Evolutionary conservation across 2,797 vertebrate genomes (phyloP).

Genomic region (Sphenopsis melanotis): DNA sequence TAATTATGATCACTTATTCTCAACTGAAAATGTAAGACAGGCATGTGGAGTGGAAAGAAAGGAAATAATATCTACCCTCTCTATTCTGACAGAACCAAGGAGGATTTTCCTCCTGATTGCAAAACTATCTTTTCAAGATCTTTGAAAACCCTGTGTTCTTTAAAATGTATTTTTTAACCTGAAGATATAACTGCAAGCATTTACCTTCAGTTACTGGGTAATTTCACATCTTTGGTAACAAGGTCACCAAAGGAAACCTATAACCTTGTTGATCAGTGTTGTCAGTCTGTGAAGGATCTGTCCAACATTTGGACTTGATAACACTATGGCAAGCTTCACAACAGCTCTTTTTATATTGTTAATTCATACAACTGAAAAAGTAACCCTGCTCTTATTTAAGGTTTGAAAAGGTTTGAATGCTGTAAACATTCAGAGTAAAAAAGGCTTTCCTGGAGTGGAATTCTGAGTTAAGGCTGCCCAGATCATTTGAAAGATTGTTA

Average conservation of each 20-base stretch:
- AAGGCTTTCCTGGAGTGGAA: neutral
- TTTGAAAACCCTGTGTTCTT: neutral
- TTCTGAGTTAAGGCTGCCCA: neutral
- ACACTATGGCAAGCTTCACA: neutral
- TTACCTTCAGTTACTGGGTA: neutral
- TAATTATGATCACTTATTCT: neutral
- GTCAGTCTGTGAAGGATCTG: neutral
- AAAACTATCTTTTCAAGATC: neutral
- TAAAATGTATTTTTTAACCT: neutral
- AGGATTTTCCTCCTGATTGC: neutral
- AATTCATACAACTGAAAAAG: neutral
- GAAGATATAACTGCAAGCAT: neutral
- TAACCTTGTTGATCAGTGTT: neutral
- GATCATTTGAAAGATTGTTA: neutral
- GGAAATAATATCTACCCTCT: neutral
- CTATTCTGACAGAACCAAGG: neutral
- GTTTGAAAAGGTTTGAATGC: neutral
- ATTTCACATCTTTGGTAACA: neutral
- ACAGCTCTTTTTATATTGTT: neutral
- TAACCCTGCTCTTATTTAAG: neutral
- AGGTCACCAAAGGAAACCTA: neutral
- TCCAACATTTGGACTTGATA: neutral
- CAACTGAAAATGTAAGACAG: neutral
- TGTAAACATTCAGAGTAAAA: neutral
- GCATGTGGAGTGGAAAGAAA: neutral